Conservation (phyloP, 1,140 invertebrate genomes). For the Leucophenga varia region DNA sequence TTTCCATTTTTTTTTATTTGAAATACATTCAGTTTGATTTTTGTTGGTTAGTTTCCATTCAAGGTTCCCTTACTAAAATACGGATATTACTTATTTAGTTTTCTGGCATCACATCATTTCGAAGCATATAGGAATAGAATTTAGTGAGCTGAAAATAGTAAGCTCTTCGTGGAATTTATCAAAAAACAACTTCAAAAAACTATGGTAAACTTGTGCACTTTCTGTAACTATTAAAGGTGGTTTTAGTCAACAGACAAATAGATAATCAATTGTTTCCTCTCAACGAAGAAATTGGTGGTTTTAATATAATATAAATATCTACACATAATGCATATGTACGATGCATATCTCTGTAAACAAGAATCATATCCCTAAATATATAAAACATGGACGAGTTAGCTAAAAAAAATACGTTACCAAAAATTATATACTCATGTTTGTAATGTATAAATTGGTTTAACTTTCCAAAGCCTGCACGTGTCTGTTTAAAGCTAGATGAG, state of each 20-base stretch:
- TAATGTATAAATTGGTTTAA: slow-evolving; percentile 26
- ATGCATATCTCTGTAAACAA: too few relatives aligned
- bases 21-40: too few relatives aligned
- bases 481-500: slow-evolving; percentile 30
- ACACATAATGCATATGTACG: too few relatives aligned
- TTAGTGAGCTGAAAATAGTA: slow-evolving; percentile 7
- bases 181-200: slow-evolving; percentile 17
- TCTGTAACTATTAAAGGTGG: slow-evolving; percentile 16
- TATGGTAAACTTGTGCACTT: slow-evolving; percentile 13
- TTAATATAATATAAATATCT: slow-evolving; percentile 9
- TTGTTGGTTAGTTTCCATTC: too few relatives aligned
- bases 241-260: slow-evolving; percentile 12
- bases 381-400: slow-evolving; percentile 5
- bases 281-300: slow-evolving; percentile 4
- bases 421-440: slow-evolving; percentile 26
- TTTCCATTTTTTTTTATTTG: not conserved
- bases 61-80: slow-evolving; percentile 31
- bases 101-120: slow-evolving; percentile 37
- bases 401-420: slow-evolving; percentile 30
- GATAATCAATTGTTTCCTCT: slow-evolving; percentile 7
- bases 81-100: slow-evolving; percentile 21
- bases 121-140: slow-evolving; percentile 24
- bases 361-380: too few relatives aligned
- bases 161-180: slow-evolving; percentile 13
- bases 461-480: slow-evolving; percentile 18